phyloP scores from a whole-genome alignment of 1,140 invertebrate genomes.

The Diprion similis region DNA sequence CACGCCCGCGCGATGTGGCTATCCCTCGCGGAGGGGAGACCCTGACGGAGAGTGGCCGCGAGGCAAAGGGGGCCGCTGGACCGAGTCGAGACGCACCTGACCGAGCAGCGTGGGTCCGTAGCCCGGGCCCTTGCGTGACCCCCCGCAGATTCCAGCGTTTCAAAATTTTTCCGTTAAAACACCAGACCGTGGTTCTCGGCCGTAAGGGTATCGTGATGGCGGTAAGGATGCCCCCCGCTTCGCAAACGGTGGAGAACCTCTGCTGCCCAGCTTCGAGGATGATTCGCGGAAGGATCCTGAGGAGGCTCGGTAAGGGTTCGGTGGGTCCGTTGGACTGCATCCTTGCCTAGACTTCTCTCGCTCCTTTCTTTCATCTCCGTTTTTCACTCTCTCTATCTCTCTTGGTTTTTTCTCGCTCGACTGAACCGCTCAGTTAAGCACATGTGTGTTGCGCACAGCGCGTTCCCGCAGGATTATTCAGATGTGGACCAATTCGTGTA shows the following conservation, averaged over 20 bases:
- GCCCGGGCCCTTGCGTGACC: not conserved
- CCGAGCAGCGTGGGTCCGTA: not conserved
- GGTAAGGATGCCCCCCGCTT: too few relatives aligned
- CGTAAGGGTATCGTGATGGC: too few relatives aligned
- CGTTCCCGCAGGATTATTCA: too few relatives aligned
- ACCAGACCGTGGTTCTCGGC: too few relatives aligned
- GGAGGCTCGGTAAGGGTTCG: not conserved
- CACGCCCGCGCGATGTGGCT: not conserved
- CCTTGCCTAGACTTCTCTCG: conserved; percentile 20
- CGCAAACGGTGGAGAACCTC: not conserved
- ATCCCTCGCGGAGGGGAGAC: not conserved
- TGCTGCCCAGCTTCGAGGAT: not conserved
- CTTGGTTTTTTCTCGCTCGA: conserved; percentile 16
- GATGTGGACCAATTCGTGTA: too few relatives aligned
- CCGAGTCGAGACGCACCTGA: not conserved
- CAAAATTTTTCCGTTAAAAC: not conserved
- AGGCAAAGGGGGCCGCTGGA: not conserved
- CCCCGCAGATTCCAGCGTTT: not conserved
- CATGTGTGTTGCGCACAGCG: too few relatives aligned
- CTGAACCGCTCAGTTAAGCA: not conserved
- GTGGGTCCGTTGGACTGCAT: not conserved
- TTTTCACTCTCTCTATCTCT: conserved; percentile 19
- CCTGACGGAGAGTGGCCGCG: not conserved
- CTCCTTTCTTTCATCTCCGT: not conserved
- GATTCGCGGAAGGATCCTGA: conserved; percentile 1